Conservation (phyloP, 2,797 vertebrate species). For the Macrochelys suwanniensis region DNA sequence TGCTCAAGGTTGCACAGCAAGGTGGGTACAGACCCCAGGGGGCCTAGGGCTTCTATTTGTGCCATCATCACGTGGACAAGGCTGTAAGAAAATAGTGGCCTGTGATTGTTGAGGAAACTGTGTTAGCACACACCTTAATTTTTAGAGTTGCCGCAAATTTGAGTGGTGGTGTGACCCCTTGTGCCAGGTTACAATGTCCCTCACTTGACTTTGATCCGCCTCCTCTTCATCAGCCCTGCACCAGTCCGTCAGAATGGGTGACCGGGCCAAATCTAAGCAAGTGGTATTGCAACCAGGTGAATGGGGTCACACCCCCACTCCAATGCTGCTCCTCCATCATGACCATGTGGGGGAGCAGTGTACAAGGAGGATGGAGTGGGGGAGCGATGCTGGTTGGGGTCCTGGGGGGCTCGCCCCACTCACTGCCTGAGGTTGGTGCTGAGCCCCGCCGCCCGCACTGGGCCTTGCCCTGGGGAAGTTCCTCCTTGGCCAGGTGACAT, state of each 20-base stretch:
- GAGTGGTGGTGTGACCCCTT: background rate
- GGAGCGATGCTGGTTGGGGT: too few relatives aligned
- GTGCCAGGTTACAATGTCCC: background rate
- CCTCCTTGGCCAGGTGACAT: too few relatives aligned
- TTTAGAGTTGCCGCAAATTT: background rate
- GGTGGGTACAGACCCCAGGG: background rate
- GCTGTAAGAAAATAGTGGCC: background rate
- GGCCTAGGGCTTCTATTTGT: background rate
- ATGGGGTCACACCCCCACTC: background rate
- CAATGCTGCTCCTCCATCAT: background rate
- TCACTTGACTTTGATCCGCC: background rate
- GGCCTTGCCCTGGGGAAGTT: too few relatives aligned
- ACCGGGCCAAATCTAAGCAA: accelerated
- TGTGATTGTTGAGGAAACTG: background rate
- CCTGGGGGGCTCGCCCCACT: too few relatives aligned
- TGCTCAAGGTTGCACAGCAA: background rate
- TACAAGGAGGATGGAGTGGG: background rate
- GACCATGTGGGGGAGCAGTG: too few relatives aligned
- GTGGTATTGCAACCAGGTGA: too few relatives aligned
- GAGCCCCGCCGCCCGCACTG: too few relatives aligned
- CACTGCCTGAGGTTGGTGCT: too few relatives aligned
- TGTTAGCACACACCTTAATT: background rate
- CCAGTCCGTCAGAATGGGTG: background rate
- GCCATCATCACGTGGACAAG: background rate
- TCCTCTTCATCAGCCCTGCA: background rate